phyloP scores from a whole-genome alignment of 2,113 vertebrate genomes.

The Heterocephalus glaber region DNA sequence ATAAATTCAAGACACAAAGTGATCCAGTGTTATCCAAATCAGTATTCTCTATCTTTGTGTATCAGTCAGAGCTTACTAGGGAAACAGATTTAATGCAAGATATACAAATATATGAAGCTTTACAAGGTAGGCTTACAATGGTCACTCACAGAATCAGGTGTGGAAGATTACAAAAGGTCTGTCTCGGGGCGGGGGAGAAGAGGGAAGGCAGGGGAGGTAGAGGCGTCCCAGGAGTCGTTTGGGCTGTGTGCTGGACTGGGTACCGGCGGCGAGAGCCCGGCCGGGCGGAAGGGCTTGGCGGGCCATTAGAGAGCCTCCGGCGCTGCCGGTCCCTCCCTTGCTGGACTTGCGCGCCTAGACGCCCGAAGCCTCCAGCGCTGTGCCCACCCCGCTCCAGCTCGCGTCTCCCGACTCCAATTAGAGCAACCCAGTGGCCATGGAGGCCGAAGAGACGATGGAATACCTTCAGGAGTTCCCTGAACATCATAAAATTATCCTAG shows the following conservation, averaged over 20 bases:
- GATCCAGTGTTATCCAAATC: neutral
- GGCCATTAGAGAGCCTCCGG: conserved; percentile 67
- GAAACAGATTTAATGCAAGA: neutral
- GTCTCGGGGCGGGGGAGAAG: conserved; percentile 69
- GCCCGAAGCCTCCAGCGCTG: conserved; percentile 64
- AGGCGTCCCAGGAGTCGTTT: conserved; percentile 76
- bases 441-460: conserved; percentile 90
- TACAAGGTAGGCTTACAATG: neutral
- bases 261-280: conserved; percentile 44
- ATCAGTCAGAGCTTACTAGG: neutral
- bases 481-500: conserved; percentile 98
- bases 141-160: neutral
- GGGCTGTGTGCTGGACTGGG: conserved; percentile 78
- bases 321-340: conserved; percentile 47
- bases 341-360: conserved; percentile 64
- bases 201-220: conserved; percentile 67
- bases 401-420: conserved; percentile 78
- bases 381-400: conserved; percentile 77
- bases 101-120: neutral
- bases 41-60: neutral
- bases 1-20: neutral
- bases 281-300: conserved; percentile 56
- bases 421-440: conserved; percentile 86
- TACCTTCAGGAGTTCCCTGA: conserved; percentile 93
- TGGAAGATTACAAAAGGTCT: too few species aligned